These are phyloP conservation scores for Drosophila paranaensis DNA, from an alignment of 2,888 invertebrate genomes.

Conservation along the genomic window DNA sequence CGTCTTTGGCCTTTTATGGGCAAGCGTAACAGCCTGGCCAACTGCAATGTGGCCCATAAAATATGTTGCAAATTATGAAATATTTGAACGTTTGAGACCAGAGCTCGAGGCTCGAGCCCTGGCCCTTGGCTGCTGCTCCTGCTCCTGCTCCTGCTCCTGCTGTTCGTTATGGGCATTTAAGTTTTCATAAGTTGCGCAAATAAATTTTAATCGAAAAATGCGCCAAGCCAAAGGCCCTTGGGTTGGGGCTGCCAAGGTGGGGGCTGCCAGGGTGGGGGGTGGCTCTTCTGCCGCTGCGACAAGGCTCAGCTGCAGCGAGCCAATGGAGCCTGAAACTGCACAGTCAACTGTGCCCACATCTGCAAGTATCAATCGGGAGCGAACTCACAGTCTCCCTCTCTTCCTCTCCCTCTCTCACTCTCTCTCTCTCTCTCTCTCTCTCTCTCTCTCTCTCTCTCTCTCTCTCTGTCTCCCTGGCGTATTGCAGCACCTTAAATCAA, in stretches of 20 bases:
- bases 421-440: neutral
- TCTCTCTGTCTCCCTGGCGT: neutral
- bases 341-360: slow-evolving; percentile 32
- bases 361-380: slow-evolving; percentile 25
- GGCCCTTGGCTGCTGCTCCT: neutral
- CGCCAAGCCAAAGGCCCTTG: slow-evolving; percentile 45
- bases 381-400: neutral
- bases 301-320: slow-evolving; percentile 21
- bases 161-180: slow-evolving; percentile 76
- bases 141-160: too few species aligned
- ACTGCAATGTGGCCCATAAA: slow-evolving; percentile 74
- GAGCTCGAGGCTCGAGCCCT: too few species aligned
- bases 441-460: neutral
- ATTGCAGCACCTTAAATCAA: neutral
- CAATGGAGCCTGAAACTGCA: slow-evolving; percentile 48
- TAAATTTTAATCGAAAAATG: slow-evolving; percentile 79
- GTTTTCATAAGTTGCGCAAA: slow-evolving; percentile 79
- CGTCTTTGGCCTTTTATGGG: slow-evolving; percentile 16
- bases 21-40: slow-evolving; percentile 27
- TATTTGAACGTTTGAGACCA: slow-evolving; percentile 68
- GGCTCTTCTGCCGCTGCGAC: slow-evolving; percentile 25
- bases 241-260: too few species aligned
- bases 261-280: neutral
- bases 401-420: neutral
- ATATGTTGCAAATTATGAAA: slow-evolving; percentile 78